Evolutionary conservation across 1,140 invertebrate species (phyloP).

Genomic region (Sesamia nonagrioides): DNA sequence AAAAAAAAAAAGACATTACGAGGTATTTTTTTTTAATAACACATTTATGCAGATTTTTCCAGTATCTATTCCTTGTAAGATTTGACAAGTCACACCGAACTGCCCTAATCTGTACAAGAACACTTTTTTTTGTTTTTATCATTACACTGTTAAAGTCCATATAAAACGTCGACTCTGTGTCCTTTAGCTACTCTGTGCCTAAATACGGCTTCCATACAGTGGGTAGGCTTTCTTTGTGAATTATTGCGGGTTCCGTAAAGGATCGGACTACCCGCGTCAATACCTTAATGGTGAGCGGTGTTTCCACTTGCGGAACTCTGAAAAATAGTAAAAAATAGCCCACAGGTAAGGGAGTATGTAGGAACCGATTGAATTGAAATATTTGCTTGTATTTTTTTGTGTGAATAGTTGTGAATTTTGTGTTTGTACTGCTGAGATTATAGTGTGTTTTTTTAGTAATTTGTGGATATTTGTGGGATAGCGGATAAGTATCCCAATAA

Average conservation of each 20-base stretch:
- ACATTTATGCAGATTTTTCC: no score
- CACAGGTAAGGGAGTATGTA: constrained; percentile 29
- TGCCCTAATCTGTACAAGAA: not conserved
- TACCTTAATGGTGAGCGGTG: constrained; percentile 77
- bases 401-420: constrained; percentile 1
- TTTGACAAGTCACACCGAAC: no score
- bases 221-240: constrained; percentile 80
- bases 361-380: constrained; percentile 46
- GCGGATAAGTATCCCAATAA: no score
- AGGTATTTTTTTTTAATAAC: no score
- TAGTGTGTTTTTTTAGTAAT: not conserved
- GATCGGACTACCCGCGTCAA: constrained; percentile 68
- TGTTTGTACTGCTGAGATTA: constrained; percentile 6
- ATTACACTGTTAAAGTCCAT: not conserved
- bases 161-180: constrained; percentile 37
- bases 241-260: constrained; percentile 76
- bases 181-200: constrained; percentile 56
- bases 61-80: no score
- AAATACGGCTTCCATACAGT: constrained; percentile 71
- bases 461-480: no score
- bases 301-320: constrained; percentile 68
- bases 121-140: not conserved
- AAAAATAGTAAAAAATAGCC: constrained; percentile 75
- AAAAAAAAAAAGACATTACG: no score
- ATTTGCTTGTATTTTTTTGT: constrained; percentile 26